Conservation (phyloP, 2,888 invertebrate species). For the Amblyjoppa proteus region DNA sequence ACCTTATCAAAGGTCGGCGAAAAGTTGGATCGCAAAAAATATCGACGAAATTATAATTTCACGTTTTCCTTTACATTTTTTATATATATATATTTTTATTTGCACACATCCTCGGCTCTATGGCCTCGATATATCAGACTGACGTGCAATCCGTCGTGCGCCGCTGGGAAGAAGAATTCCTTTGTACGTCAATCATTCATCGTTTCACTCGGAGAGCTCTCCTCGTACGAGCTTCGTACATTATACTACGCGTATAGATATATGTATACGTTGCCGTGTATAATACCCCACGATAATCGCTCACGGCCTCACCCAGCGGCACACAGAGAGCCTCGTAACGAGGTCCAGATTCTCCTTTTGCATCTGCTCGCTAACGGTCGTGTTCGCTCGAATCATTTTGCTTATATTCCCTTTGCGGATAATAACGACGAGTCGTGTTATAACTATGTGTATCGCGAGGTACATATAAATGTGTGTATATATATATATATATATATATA, state of each 20-base stretch:
- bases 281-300: conserved; percentile 52
- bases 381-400: conserved; percentile 42
- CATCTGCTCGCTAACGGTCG: conserved; percentile 23
- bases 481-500: not conserved
- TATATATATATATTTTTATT: too few relatives aligned
- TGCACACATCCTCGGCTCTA: conserved; percentile 32
- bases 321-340: conserved; percentile 51
- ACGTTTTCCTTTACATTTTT: conserved; percentile 29
- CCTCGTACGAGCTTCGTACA: conserved; percentile 27
- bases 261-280: conserved; percentile 22
- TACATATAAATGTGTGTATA: not conserved
- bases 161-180: conserved; percentile 56
- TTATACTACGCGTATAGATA: conserved; percentile 19
- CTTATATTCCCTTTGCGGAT: conserved; percentile 34
- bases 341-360: conserved; percentile 58
- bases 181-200: conserved; percentile 66
- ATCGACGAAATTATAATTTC: conserved; percentile 59
- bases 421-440: conserved; percentile 29
- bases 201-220: conserved; percentile 47
- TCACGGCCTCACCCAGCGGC: conserved; percentile 52
- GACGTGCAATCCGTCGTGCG: conserved; percentile 65
- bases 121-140: conserved; percentile 63
- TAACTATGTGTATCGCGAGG: conserved; percentile 14
- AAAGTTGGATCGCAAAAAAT: not conserved
- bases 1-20: not conserved